Evolutionary conservation across 2,888 invertebrate species (phyloP).

Genomic region (Acrocera orbiculus): DNA sequence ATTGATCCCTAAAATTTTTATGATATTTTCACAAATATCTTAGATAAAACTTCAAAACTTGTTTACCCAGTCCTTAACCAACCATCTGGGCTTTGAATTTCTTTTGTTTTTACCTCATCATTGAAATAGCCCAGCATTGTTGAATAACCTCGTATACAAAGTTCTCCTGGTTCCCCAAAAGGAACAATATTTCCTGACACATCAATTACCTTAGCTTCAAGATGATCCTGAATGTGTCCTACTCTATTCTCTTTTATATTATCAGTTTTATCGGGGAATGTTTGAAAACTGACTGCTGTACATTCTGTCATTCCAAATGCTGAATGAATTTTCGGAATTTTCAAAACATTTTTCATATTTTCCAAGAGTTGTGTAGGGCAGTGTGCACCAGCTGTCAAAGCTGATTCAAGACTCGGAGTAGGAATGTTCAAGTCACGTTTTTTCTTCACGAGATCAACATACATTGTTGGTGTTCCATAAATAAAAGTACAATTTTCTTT

Average conservation of each 20-base stretch:
- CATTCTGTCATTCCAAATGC: conserved; percentile 44
- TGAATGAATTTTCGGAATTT: conserved; percentile 33
- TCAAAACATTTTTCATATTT: conserved; percentile 34
- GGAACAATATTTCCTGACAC: conserved; percentile 42
- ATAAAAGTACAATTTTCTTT: conserved; percentile 52
- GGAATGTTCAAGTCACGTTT: conserved; percentile 32
- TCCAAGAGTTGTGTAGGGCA: conserved; percentile 43
- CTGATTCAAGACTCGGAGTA: conserved; percentile 34
- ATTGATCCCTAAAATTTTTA: conserved; percentile 30
- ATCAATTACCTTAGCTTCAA: conserved; percentile 43
- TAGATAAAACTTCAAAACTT: background rate
- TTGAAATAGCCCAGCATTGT: conserved; percentile 60
- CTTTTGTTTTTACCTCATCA: conserved; percentile 50
- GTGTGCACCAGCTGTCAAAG: conserved; percentile 54
- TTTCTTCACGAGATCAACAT: conserved; percentile 49
- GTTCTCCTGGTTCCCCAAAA: conserved; percentile 49
- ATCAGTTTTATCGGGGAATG: conserved; percentile 31
- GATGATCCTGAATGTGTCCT: conserved; percentile 37
- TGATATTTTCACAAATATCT: background rate
- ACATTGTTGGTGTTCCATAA: conserved; percentile 77
- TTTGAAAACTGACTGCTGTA: conserved; percentile 37
- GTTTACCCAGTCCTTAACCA: conserved; percentile 61
- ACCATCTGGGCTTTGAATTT: conserved; percentile 41
- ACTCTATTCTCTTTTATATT: conserved; percentile 34
- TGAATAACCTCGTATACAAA: conserved; percentile 50